Percentiles rank a stretch among this genome's conserved stretches.
Evolutionary conservation across 1,140 invertebrate species (phyloP).

Genomic region (Nomia melanderi): DNA sequence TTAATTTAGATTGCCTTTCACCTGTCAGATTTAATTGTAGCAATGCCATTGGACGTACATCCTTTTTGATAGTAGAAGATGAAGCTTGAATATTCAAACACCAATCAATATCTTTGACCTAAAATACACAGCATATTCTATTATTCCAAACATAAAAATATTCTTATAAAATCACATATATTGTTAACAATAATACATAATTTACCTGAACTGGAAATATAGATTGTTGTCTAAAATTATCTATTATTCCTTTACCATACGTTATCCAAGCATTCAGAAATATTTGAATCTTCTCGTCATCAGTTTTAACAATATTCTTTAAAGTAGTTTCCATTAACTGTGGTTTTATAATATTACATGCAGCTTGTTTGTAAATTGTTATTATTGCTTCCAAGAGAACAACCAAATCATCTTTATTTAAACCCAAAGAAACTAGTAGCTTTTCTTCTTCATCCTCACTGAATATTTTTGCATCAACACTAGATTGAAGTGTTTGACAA

Average conservation of each 20-base stretch:
- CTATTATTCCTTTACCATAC: constrained; percentile 71
- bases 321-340: constrained; percentile 66
- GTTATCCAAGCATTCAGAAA: constrained; percentile 72
- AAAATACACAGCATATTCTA: constrained; percentile 30
- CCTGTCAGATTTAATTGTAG: constrained; percentile 71
- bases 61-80: constrained; percentile 69
- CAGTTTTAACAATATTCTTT: constrained; percentile 66
- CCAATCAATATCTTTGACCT: constrained; percentile 74
- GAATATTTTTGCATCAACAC: constrained; percentile 65
- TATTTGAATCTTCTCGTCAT: constrained; percentile 69
- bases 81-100: constrained; percentile 72
- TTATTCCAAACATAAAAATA: background rate
- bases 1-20: constrained; percentile 62
- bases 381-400: constrained; percentile 69
- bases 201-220: constrained; percentile 73
- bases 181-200: background rate
- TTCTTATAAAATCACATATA: background rate
- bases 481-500: constrained; percentile 68
- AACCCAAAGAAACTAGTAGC: constrained; percentile 69
- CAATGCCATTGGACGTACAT: constrained; percentile 66
- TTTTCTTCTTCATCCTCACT: constrained; percentile 74
- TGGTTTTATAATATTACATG: constrained; percentile 69
- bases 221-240: constrained; percentile 68
- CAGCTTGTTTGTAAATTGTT: constrained; percentile 70
- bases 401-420: constrained; percentile 68